phyloP scores from a whole-genome alignment of 2,888 invertebrate species.

The Drosophila ochracea region DNA sequence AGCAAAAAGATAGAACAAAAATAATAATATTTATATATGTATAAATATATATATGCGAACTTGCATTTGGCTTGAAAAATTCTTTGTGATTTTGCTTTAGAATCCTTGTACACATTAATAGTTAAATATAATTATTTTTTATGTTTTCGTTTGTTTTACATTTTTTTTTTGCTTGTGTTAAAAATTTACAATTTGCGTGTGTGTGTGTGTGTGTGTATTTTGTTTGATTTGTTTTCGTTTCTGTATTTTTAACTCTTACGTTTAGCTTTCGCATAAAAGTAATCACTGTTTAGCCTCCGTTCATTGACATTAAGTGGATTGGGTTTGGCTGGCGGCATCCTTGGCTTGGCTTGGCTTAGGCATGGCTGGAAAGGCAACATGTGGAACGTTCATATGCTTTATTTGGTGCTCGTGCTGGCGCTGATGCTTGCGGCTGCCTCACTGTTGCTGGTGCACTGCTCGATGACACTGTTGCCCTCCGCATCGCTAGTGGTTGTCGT shows the following conservation, averaged over 20 bases:
- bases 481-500: conserved; percentile 75
- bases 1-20: conserved; percentile 46
- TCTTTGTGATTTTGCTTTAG: conserved; percentile 61
- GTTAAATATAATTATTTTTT: conserved; percentile 34
- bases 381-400: conserved; percentile 22
- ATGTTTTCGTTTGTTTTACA: background rate
- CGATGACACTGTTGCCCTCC: conserved; percentile 81
- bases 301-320: conserved; percentile 76
- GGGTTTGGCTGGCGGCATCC: conserved; percentile 38
- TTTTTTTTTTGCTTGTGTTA: conserved; percentile 34
- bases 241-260: conserved; percentile 34
- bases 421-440: conserved; percentile 62
- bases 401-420: conserved; percentile 55
- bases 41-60: conserved; percentile 48
- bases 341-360: conserved; percentile 40
- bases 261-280: conserved; percentile 62
- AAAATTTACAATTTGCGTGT: conserved; percentile 42
- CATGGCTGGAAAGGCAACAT: conserved; percentile 55
- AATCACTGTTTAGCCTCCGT: conserved; percentile 79
- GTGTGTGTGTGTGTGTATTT: conserved; percentile 9
- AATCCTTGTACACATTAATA: conserved; percentile 64
- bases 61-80: conserved; percentile 69
- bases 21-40: conserved; percentile 5
- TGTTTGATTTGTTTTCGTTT: conserved; percentile 40
- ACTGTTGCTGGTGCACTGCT: conserved; percentile 74